Evolutionary conservation across 1,140 invertebrate genomes (phyloP), one percentile per base, ranked within the genome.

Genomic region (Ericerus pela): DNA sequence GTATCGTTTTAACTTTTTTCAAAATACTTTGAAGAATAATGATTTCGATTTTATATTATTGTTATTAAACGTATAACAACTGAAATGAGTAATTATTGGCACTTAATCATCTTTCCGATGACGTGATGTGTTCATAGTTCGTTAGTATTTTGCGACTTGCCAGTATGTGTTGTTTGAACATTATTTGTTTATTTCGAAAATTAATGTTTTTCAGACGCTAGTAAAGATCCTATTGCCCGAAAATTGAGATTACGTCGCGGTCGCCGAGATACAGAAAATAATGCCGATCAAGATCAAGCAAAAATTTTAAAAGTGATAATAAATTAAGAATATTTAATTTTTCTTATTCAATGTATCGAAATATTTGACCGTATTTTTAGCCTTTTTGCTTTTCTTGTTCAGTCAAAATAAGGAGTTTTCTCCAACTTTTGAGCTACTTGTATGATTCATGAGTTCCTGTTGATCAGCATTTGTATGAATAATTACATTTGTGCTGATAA

Each of bases 151-250:
- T n/a, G n/a, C n/a, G n/a, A n/a, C n/a, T n/a, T n/a, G n/a, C n/a
- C n/a, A 54, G 12, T 22, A 55, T 18, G 41, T 58, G 58, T 33
- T 51, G 16, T 12, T 14, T 51, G 3, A 33, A 30, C 5, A 5
- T 14, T 36, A 54, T 29, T 58, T 22, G 58, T n/a, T 56, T 12
- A 33, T 8, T 33, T 33, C 31, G 8, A 33, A n/a, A 8, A 33
- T 33, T 33, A 10, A 26, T 56, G 59, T 56, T 68, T 65, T 65
- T 37, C 51, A 78, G 76, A 73, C 66, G 69, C 73, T 28, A 78
- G 73, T 62, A 84, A 84, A 72, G 93, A 97, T 75, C 87, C 91
- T 1, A 89, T 95, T 61, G 93, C 92, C 1, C 76, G 94, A 28
- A 96, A 96, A 74, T 78, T 95, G 68, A 78, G 93, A 33, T 68